Base-by-base conservation (phyloP, 2,113 vertebrate species). In the Ramphastos sulfuratus region DNA sequence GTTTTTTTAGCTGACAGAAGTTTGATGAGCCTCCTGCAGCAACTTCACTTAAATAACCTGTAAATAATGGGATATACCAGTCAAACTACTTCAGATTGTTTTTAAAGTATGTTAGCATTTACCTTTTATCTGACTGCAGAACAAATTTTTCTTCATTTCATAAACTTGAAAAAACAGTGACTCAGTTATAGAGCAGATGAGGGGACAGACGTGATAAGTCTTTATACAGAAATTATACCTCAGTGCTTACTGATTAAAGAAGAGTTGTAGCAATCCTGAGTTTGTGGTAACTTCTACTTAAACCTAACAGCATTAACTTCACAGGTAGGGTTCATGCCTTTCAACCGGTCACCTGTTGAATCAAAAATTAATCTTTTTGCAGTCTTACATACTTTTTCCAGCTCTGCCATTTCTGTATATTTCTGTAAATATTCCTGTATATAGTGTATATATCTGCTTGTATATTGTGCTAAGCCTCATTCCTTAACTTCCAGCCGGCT, bases 131-230 rank as follows among this genome's bases (percentile, higher is more conserved):
- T 93, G 24, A 82, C 52, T 86, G 56, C 19, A 96, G 71, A 84
- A 55, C 30, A 78, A 6, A 28, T 89, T 94, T 95, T 55, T 90
- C 35, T 91, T 96, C 56, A 91, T 92, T 93, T 93, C 30, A 83
- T 83, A 94, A 89, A 91, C 87, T 52, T 90, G 64, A 90, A 96
- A 94, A 89, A 23, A 2, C 64, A 88, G 27, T 82, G 63, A 92
- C 37, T 87, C 82, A 76, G 39, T 12, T 15, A 87, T n/a, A 90
- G 25, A 82, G 20, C 55, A 87, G 44, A 80, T 72, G 78, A 90
- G 35, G 83, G 52, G 74, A 82, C 28, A 87, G 71, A 93, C 82
- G 67, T 58, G 76, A 87, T 91, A 86, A 69, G 33, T 92, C 76
- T 93, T 77, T 92, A 54, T n/a, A 89, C 58, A 48, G 76, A 94